Evolutionary conservation across 2,888 invertebrate species (phyloP).

Genomic region (Danaus chrysippus): DNA sequence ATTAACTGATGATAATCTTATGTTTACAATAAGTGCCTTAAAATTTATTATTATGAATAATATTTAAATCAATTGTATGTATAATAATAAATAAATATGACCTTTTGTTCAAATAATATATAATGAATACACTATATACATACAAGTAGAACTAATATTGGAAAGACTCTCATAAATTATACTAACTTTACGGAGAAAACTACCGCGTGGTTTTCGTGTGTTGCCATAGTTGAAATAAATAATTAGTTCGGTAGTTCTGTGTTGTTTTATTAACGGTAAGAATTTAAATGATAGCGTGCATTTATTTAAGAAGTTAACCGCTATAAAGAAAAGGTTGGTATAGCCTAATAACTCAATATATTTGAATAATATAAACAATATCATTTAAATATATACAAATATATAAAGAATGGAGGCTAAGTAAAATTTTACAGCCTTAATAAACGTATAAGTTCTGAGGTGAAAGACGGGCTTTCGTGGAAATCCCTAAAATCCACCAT

Average conservation of each 20-base stretch:
- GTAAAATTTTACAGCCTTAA: background rate
- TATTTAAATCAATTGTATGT: too few relatives aligned
- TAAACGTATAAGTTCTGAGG: conserved; percentile 1
- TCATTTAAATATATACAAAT: background rate
- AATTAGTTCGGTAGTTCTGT: conserved; percentile 53
- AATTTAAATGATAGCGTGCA: conserved; percentile 6
- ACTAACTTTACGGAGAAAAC: background rate
- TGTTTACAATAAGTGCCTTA: too few relatives aligned
- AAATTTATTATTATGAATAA: too few relatives aligned
- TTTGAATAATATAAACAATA: too few relatives aligned
- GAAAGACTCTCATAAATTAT: too few relatives aligned
- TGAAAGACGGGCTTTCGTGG: background rate
- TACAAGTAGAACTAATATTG: too few relatives aligned
- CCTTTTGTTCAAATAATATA: too few relatives aligned
- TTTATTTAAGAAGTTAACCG: background rate
- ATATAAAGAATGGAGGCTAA: background rate
- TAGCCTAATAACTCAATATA: too few relatives aligned
- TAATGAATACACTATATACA: too few relatives aligned
- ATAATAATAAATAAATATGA: too few relatives aligned
- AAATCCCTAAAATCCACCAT: conserved; percentile 2
- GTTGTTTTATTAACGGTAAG: conserved; percentile 39
- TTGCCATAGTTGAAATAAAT: conserved; percentile 44
- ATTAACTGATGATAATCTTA: too few relatives aligned
- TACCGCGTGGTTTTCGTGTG: conserved; percentile 39
- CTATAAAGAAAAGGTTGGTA: too few relatives aligned